Base-by-base conservation (phyloP, 35 echinoderm and acorn worm genomes). In the Strongylocentrotus purpuratus region DNA sequence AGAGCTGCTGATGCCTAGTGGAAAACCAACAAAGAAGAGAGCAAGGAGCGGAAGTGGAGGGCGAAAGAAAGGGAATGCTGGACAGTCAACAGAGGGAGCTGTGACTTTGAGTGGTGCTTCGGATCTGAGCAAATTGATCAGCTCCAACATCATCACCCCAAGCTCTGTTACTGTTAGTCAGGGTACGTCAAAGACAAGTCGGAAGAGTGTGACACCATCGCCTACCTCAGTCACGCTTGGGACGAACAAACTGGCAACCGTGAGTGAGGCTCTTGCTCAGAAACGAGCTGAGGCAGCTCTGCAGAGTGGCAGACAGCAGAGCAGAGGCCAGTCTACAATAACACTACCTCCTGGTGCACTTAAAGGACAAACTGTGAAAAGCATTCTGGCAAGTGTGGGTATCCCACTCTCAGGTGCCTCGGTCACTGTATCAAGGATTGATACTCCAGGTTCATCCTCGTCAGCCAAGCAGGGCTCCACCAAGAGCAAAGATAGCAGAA, bases 301-400 rank as follows among this genome's bases (percentile, higher is more conserved):
- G 91, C 91, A 93, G 91, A 93, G 91, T 93, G 91, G 91, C 31
- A 93, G 48, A 46, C 96, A 97, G 48, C 70, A 95, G 61, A 87
- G 87, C 46, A 95, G 96, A 33, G 94, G 96, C 31, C 88, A 92
- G 10, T 95, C 94, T 71, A 97, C 96, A 15, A 94, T 97, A 10
- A 97, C 96, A 45, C 85, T 97, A n/a, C 96, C 96, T 31, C 94
- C 94, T 5, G 94, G 94, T 11, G 96, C 96, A 35, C 48, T 97
- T 9, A 97, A 97, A 86, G 96, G 96, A 5, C 96, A 97, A 65
- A 97, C 96, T 5, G 96, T 97, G 45, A 91, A 94, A n/a, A 97
- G 96, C 46, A 97, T 97, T 45, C 50, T 97, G 18, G 96, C 96
- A 18, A 97, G 94, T 87, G 96, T 94, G 15, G 96, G 94, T 4